These are phyloP conservation scores for Geopemphigus sp. DNA, from an alignment of 1,140 invertebrate genomes.

Conservation along the genomic window DNA sequence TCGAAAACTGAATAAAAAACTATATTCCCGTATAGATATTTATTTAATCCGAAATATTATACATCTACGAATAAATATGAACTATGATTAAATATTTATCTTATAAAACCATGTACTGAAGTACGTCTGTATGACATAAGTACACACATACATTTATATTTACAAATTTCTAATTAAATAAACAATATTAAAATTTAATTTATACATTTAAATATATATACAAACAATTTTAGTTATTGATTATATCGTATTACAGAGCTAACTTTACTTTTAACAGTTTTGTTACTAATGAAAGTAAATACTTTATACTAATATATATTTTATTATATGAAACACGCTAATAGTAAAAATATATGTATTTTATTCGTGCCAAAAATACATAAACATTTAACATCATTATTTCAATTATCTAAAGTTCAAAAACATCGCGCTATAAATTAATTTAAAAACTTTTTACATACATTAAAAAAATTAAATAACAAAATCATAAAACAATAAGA, in stretches of 20 bases:
- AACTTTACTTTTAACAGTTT: neutral
- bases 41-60: no score
- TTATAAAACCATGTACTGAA: no score
- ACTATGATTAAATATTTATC: no score
- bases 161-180: no score
- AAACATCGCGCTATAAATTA: neutral
- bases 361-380: constrained; percentile 4
- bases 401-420: neutral
- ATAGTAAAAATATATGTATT: neutral
- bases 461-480: neutral
- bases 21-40: no score
- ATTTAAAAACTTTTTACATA: constrained; percentile 5
- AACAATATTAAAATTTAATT: no score
- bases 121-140: no score
- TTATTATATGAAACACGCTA: neutral
- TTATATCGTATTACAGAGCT: neutral
- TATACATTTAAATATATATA: no score
- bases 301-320: neutral
- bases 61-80: no score
- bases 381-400: constrained; percentile 1
- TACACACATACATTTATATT: no score
- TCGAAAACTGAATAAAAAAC: no score
- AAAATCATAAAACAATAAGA: neutral
- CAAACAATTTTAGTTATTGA: no score
- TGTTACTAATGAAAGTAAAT: constrained; percentile 4